Evolutionary conservation across 2,797 vertebrate genomes (phyloP).

Genomic region (Pipistrellus pygmaeus): DNA sequence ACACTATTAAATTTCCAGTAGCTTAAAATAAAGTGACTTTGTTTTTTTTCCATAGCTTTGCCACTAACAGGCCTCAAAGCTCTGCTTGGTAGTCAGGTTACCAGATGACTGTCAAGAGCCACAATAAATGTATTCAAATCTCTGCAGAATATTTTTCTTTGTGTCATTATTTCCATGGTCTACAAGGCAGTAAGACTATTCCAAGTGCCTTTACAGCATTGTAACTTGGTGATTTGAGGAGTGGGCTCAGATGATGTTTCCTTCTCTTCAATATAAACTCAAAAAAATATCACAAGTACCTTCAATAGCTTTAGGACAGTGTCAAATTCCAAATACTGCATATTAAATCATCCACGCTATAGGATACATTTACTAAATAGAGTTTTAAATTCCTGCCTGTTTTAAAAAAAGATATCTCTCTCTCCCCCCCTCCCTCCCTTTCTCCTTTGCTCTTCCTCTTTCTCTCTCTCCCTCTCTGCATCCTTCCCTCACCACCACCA

Average conservation of each 20-base stretch:
- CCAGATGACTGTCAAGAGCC: slow-evolving; percentile 11
- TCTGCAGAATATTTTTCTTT: slow-evolving; percentile 47
- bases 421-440: neutral
- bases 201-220: neutral
- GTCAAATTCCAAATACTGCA: neutral
- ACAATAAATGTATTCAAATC: slow-evolving; percentile 66
- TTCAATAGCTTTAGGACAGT: neutral
- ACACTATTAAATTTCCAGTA: slow-evolving; percentile 55
- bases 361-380: neutral
- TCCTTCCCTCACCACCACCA: neutral
- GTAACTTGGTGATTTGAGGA: neutral
- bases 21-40: slow-evolving; percentile 55
- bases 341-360: neutral
- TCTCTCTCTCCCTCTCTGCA: neutral
- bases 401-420: neutral
- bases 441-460: neutral
- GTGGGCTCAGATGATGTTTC: neutral
- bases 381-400: neutral
- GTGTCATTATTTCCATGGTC: slow-evolving; percentile 69
- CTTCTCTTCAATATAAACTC: neutral
- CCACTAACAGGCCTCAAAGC: slow-evolving; percentile 43
- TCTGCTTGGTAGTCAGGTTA: slow-evolving; percentile 8
- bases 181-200: slow-evolving; percentile 51
- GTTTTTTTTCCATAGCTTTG: slow-evolving; percentile 30
- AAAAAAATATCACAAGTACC: neutral